These are phyloP conservation scores for Glyphotaelius pellucidus DNA, from an alignment of 2,888 invertebrate genomes.

Conservation along the genomic window DNA sequence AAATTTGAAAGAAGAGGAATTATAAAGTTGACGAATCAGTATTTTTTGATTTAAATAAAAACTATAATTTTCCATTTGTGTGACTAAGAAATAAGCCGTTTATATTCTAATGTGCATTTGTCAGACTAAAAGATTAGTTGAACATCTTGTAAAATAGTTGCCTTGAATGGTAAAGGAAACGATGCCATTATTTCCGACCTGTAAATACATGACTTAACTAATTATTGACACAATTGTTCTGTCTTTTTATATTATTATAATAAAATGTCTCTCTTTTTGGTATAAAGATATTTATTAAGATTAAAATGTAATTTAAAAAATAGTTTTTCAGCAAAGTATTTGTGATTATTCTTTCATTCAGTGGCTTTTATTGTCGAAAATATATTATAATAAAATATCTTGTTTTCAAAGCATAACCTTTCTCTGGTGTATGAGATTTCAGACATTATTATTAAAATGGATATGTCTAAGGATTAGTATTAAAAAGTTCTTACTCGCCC, in stretches of 20 bases:
- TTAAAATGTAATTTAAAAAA: constrained; percentile 16
- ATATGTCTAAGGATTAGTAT: background rate
- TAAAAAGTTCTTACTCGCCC: background rate
- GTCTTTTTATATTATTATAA: background rate
- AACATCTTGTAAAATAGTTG: background rate
- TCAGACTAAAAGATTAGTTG: background rate
- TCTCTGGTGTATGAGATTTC: constrained; percentile 23
- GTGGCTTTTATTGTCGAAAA: constrained; percentile 12
- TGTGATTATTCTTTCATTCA: constrained; percentile 29
- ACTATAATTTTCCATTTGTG: background rate
- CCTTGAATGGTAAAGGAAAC: background rate
- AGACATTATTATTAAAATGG: background rate
- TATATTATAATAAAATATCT: background rate
- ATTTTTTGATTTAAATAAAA: constrained; percentile 11
- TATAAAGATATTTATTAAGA: constrained; percentile 41
- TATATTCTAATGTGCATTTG: background rate
- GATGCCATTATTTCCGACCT: constrained; percentile 10
- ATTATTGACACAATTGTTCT: background rate
- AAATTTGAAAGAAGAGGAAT: background rate
- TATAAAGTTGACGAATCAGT: constrained; percentile 28
- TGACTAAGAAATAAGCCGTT: background rate
- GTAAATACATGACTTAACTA: constrained; percentile 21
- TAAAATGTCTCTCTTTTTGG: constrained; percentile 37
- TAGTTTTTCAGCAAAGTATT: constrained; percentile 20
- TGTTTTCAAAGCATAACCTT: background rate